Evolutionary conservation across 1,140 invertebrate species (phyloP).

Genomic region (Cydia strobilella): DNA sequence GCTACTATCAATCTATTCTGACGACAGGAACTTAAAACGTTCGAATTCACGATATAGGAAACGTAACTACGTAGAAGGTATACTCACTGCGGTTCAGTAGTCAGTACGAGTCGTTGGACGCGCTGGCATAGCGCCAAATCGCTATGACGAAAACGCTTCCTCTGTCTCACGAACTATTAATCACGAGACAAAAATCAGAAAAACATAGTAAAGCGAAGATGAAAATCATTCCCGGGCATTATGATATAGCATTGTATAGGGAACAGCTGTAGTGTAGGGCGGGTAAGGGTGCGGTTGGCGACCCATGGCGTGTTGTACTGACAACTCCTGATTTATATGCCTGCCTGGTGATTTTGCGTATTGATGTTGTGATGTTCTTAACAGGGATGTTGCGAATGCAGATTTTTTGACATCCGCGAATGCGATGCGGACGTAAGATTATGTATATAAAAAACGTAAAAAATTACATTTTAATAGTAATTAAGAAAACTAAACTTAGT

Average conservation of each 20-base stretch:
- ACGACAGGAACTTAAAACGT: neutral
- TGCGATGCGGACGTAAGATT: too few relatives aligned
- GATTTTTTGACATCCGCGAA: too few relatives aligned
- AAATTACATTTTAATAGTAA: too few relatives aligned
- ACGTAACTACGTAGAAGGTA: neutral
- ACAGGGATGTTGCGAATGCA: too few relatives aligned
- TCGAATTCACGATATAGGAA: neutral
- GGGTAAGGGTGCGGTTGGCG: constrained; percentile 55
- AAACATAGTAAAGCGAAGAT: constrained; percentile 47
- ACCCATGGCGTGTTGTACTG: constrained; percentile 56
- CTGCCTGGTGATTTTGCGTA: constrained; percentile 50
- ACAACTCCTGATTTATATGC: constrained; percentile 64
- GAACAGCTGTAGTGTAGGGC: constrained; percentile 57
- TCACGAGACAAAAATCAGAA: constrained; percentile 32
- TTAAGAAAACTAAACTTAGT: too few relatives aligned
- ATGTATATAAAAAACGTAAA: too few relatives aligned
- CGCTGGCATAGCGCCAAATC: constrained; percentile 37
- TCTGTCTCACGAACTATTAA: constrained; percentile 17
- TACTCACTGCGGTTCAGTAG: constrained; percentile 39
- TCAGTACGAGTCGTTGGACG: constrained; percentile 28
- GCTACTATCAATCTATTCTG: neutral
- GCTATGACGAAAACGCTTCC: constrained; percentile 45
- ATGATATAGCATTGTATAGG: constrained; percentile 56
- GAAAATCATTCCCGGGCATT: constrained; percentile 54
- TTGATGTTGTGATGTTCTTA: constrained; percentile 29